Percentiles rank a stretch among this genome's conserved stretches.
Evolutionary conservation across 2,113 vertebrate species (phyloP).

Genomic region (Numida meleagris): DNA sequence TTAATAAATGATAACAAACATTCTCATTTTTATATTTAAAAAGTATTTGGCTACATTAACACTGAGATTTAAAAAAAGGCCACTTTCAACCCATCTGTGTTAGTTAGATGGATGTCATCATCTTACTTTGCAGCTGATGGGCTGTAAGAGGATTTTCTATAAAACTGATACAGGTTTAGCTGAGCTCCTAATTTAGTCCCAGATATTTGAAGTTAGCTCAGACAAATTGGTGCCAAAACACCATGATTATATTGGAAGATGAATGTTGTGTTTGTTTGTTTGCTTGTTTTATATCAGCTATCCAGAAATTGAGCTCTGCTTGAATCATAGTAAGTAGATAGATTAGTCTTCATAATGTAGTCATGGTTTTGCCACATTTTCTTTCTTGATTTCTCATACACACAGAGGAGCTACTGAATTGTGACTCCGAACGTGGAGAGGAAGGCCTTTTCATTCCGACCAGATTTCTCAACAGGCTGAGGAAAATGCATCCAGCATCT

Average conservation of each 20-base stretch:
- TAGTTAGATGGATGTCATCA: not conserved
- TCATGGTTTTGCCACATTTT: not conserved
- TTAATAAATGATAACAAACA: accelerated
- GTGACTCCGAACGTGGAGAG: accelerated
- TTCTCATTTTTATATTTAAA: not conserved
- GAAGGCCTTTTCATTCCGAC: not conserved
- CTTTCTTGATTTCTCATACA: not conserved
- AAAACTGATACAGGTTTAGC: not conserved
- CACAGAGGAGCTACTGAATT: not conserved
- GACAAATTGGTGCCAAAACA: not conserved
- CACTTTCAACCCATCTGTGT: not conserved
- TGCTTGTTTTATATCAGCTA: not conserved
- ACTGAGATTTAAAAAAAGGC: not conserved
- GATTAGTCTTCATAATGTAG: not conserved
- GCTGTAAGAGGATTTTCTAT: not conserved
- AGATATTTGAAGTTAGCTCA: not conserved
- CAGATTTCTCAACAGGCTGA: accelerated
- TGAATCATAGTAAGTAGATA: not conserved
- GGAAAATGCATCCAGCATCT: not conserved
- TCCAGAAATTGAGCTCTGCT: not conserved
- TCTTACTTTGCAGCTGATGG: not conserved
- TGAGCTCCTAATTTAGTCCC: not conserved
- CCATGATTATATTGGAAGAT: not conserved
- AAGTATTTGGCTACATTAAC: not conserved
- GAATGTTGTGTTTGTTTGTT: not conserved